phyloP scores from a whole-genome alignment of 2,888 invertebrate species.

The Cylloceria caligata region DNA sequence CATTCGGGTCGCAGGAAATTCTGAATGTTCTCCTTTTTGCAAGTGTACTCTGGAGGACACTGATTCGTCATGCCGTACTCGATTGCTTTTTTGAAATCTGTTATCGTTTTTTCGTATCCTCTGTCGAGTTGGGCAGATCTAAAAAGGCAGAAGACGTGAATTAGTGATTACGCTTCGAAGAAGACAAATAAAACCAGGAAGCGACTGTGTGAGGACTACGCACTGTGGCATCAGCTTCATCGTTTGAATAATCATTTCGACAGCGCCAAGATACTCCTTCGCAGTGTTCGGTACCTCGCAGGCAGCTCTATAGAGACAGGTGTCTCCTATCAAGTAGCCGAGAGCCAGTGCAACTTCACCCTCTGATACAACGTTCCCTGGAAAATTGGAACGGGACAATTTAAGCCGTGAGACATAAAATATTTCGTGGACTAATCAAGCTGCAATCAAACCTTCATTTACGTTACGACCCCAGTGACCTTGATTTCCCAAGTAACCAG shows the following conservation, averaged over 20 bases:
- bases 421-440: neutral
- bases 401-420: neutral
- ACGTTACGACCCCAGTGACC: constrained; percentile 86
- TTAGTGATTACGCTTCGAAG: constrained; percentile 11
- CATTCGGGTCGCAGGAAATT: constrained; percentile 77
- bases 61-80: constrained; percentile 87
- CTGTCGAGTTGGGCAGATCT: constrained; percentile 86
- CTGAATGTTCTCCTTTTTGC: constrained; percentile 81
- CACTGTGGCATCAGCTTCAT: constrained; percentile 89
- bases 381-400: constrained; percentile 1
- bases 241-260: constrained; percentile 91
- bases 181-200: constrained; percentile 8
- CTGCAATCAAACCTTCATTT: constrained; percentile 85
- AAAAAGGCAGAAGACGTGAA: constrained; percentile 70
- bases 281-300: constrained; percentile 91
- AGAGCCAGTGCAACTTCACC: constrained; percentile 90
- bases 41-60: constrained; percentile 81
- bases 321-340: constrained; percentile 89
- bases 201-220: constrained; percentile 74
- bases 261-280: constrained; percentile 90
- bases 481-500: constrained; percentile 89
- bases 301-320: constrained; percentile 91
- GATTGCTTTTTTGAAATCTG: constrained; percentile 89
- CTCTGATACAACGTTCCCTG: constrained; percentile 85
- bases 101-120: constrained; percentile 88